Conservation (phyloP, 2,113 vertebrate species). For the Rhea americana region DNA sequence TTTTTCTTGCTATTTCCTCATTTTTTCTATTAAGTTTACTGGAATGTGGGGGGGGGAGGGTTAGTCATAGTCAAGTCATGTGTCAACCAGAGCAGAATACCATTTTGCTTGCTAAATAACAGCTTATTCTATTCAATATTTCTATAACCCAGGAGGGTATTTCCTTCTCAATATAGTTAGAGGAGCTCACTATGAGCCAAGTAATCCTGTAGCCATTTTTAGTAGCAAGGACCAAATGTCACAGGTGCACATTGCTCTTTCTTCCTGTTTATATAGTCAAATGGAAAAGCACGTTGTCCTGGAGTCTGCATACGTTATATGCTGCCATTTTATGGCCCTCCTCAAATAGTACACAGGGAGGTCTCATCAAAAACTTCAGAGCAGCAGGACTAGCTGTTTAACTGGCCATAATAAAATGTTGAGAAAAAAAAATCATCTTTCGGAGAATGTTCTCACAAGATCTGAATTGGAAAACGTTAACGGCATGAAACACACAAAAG, state of each 20-base stretch:
- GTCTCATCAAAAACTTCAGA: background rate
- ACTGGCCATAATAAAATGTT: background rate
- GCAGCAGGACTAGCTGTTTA: background rate
- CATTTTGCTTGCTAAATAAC: background rate
- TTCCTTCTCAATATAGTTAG: background rate
- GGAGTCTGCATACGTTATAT: background rate
- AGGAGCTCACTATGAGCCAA: background rate
- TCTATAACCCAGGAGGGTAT: background rate
- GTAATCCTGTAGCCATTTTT: background rate
- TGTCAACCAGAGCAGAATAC: background rate
- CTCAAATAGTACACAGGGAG: fast-evolving
- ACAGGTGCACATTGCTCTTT: background rate
- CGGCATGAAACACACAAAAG: background rate
- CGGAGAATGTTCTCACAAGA: background rate
- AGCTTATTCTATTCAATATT: background rate
- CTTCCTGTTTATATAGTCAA: background rate
- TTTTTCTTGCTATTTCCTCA: background rate
- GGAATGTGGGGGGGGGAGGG: background rate
- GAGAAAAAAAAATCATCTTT: background rate
- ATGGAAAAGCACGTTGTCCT: background rate
- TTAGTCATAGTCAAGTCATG: background rate
- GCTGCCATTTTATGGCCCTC: background rate
- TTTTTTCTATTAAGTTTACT: background rate
- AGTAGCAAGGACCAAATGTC: background rate
- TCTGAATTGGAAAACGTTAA: background rate